Percentiles rank a stretch among this genome's conserved stretches.
phyloP scores from a whole-genome alignment of 2,113 vertebrate species.

The Origma solitaria region DNA sequence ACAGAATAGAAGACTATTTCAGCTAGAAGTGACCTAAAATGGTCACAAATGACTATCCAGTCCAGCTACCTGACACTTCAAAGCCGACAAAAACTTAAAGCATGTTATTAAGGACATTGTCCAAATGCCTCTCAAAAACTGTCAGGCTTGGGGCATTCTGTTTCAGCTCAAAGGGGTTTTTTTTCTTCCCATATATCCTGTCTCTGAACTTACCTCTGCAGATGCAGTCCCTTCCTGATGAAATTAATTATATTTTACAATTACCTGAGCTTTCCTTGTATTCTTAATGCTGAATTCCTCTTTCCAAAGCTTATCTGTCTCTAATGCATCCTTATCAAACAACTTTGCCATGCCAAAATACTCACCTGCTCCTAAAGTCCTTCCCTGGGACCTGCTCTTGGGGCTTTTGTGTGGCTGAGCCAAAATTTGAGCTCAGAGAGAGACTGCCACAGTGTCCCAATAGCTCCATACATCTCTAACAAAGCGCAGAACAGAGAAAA shows the following conservation, averaged over 20 bases:
- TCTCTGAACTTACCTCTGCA: not conserved
- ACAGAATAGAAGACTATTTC: not conserved
- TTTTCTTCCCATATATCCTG: not conserved
- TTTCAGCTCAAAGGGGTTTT: not conserved
- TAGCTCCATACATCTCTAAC: not conserved
- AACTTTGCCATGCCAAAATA: not conserved
- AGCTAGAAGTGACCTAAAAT: not conserved
- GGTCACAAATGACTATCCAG: not conserved
- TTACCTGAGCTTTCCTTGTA: not conserved
- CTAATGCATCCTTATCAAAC: not conserved
- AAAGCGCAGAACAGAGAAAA: not conserved
- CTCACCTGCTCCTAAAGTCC: not conserved
- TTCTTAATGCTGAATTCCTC: not conserved
- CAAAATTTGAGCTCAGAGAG: not conserved
- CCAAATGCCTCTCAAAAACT: not conserved
- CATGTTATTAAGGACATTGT: not conserved
- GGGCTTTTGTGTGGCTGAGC: not conserved
- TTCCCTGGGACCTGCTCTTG: not conserved
- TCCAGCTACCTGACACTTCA: not conserved
- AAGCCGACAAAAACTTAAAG: not conserved
- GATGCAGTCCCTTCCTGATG: not conserved
- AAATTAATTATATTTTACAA: not conserved
- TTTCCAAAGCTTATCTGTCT: not conserved
- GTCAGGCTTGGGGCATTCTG: not conserved
- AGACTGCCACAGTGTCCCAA: rapidly evolving